Conservation (phyloP, 2,797 vertebrate species). For the Macrochelys suwanniensis region DNA sequence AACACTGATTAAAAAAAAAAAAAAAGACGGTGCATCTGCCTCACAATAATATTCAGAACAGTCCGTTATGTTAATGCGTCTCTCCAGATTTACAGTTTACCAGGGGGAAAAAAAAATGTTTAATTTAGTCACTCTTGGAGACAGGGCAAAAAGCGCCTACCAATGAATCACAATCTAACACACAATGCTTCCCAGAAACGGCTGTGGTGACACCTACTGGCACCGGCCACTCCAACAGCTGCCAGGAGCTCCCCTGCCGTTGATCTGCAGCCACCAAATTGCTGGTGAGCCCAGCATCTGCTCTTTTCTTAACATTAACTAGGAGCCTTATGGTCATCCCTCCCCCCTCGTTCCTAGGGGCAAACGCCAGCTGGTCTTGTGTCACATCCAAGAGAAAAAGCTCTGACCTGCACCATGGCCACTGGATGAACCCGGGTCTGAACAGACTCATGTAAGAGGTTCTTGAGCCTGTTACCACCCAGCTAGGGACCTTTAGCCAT, state of each 20-base stretch:
- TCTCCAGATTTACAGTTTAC: slow-evolving; percentile 51
- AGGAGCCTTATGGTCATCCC: slow-evolving; percentile 69
- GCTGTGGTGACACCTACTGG: slow-evolving; percentile 68
- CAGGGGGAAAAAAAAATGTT: neutral
- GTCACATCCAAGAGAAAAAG: slow-evolving; percentile 65
- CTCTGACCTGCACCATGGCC: slow-evolving; percentile 52
- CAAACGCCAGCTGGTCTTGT: slow-evolving; percentile 67
- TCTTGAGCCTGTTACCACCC: slow-evolving; percentile 5
- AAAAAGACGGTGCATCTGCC: neutral
- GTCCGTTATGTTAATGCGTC: rapidly evolving
- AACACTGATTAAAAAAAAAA: neutral
- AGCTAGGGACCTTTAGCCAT: neutral
- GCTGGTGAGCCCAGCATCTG: slow-evolving; percentile 71
- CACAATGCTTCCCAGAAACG: slow-evolving; percentile 39
- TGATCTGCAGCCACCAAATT: slow-evolving; percentile 67
- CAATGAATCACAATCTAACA: slow-evolving; percentile 10
- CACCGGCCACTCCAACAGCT: neutral
- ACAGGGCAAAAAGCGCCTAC: slow-evolving; percentile 38
- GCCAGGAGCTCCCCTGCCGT: slow-evolving; percentile 71
- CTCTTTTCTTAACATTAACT: slow-evolving; percentile 73
- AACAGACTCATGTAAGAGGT: neutral
- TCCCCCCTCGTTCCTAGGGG: slow-evolving; percentile 69
- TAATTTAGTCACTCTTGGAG: slow-evolving; percentile 31
- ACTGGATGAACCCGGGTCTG: neutral
- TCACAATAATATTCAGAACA: slow-evolving; percentile 52